Evolutionary conservation across 2,797 vertebrate genomes (phyloP).

Genomic region (Coregonus suidteri): DNA sequence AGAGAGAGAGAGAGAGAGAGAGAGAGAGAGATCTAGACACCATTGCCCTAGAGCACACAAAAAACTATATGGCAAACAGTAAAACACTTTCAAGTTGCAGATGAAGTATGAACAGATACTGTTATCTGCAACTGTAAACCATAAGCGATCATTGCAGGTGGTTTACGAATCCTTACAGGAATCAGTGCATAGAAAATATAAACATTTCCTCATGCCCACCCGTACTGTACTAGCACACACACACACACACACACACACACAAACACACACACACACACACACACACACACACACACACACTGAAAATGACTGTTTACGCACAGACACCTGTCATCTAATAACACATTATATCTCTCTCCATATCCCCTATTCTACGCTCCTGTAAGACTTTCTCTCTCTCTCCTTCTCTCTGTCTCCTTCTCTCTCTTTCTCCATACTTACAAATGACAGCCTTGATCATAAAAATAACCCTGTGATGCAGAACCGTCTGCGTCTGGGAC

Average conservation of each 20-base stretch:
- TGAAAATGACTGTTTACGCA: neutral
- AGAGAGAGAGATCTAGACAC: too few species aligned
- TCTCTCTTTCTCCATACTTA: neutral
- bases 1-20: too few species aligned
- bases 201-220: neutral
- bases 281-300: neutral
- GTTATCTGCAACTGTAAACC: too few species aligned
- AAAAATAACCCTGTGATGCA: slow-evolving; percentile 28
- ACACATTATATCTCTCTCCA: neutral
- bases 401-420: slow-evolving; percentile 10
- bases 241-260: neutral
- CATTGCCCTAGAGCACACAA: too few species aligned
- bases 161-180: too few species aligned
- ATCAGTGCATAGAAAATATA: neutral
- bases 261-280: neutral
- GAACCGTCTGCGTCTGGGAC: neutral
- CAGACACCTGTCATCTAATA: neutral
- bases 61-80: neutral
- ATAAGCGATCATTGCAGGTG: too few species aligned
- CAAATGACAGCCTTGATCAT: slow-evolving; percentile 38
- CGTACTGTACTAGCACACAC: neutral
- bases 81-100: neutral
- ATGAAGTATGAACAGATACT: neutral
- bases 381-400: slow-evolving; percentile 24
- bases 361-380: neutral